A percentile compares a stretch with the other conserved stretches of the same genome.
Evolutionary conservation across 2,888 invertebrate species (phyloP).

Genomic region (Masnerella sp.): DNA sequence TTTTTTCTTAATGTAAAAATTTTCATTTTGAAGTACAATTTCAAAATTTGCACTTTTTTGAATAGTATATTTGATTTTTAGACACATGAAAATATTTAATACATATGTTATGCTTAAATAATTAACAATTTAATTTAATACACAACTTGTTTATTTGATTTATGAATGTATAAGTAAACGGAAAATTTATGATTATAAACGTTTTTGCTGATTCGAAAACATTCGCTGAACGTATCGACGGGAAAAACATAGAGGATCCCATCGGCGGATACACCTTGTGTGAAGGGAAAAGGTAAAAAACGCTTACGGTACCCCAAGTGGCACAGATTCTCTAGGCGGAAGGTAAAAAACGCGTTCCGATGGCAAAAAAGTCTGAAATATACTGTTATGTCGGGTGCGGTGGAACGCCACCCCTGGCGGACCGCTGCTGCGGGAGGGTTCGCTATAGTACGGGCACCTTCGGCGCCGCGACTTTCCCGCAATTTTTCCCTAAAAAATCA

Average conservation of each 20-base stretch:
- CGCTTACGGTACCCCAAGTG: constrained; percentile 76
- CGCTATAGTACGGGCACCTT: constrained; percentile 8
- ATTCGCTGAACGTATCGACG: neutral
- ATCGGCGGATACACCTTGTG: constrained; percentile 61
- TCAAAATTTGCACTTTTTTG: no score
- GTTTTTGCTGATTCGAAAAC: neutral
- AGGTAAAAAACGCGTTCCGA: constrained; percentile 63
- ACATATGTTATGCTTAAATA: no score
- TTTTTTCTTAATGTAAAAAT: no score
- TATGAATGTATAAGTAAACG: no score
- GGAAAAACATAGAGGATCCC: constrained; percentile 15
- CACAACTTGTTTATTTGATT: no score
- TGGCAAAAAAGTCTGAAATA: constrained; percentile 72
- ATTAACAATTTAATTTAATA: no score
- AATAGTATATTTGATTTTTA: no score
- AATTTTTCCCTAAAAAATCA: constrained; percentile 61
- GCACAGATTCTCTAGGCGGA: constrained; percentile 74
- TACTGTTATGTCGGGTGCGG: constrained; percentile 69
- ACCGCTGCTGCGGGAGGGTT: constrained; percentile 46
- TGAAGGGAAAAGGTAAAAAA: constrained; percentile 58
- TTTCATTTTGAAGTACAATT: no score
- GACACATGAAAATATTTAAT: no score
- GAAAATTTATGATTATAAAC: no score
- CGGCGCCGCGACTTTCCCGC: constrained; percentile 58
- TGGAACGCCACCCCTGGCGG: constrained; percentile 53